Percentiles rank a stretch among this genome's conserved stretches.
Conservation (phyloP, 1,140 invertebrate species). For the Brachionus asplanchnoidis region DNA sequence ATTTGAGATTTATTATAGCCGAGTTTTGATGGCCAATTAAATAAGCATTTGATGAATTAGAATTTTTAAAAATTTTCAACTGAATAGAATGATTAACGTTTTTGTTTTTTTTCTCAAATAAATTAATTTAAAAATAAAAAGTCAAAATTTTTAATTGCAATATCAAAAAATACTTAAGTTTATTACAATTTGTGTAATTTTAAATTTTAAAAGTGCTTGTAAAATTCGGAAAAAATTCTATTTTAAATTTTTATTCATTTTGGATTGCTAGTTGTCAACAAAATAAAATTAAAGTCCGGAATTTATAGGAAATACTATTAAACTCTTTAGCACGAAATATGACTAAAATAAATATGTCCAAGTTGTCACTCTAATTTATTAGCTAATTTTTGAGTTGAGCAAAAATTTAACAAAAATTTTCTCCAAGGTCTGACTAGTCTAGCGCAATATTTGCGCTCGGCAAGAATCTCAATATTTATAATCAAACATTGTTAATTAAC, state of each 20-base stretch:
- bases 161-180: background rate
- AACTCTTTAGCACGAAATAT: background rate
- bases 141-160: background rate
- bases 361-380: background rate
- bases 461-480: background rate
- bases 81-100: background rate
- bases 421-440: background rate
- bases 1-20: background rate
- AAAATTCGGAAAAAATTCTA: background rate
- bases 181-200: background rate
- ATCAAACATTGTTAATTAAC: conserved; percentile 25
- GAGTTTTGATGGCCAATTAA: background rate
- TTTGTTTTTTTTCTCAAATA: background rate
- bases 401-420: background rate
- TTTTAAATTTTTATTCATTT: background rate
- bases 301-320: background rate
- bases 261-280: background rate
- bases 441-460: background rate
- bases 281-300: background rate
- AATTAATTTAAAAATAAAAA: conserved; percentile 8
- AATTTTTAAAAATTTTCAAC: background rate
- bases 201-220: background rate
- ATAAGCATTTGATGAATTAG: background rate
- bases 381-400: background rate
- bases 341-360: background rate